A percentile compares a stretch with the other conserved stretches of the same genome.
Conservation (phyloP, 2,888 invertebrate species). For the Tetropium fuscum region DNA sequence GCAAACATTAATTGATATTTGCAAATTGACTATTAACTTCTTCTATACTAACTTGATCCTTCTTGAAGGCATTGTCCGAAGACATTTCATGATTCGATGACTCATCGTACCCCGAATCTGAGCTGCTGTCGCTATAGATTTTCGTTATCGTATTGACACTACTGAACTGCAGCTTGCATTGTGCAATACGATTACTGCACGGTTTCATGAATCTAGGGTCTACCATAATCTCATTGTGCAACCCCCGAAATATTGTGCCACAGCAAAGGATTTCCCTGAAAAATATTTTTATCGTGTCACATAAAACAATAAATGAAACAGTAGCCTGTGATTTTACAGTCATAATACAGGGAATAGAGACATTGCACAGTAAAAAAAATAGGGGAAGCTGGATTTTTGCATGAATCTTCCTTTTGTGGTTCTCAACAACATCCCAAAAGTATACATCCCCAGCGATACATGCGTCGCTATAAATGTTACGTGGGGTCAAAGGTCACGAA, state of each 20-base stretch:
- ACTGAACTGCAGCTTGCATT: neutral
- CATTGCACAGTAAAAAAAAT: too few relatives aligned
- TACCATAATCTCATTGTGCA: slow-evolving; percentile 74
- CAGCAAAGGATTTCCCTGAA: slow-evolving; percentile 75
- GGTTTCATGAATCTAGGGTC: slow-evolving; percentile 73
- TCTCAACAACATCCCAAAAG: too few relatives aligned
- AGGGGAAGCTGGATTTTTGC: too few relatives aligned
- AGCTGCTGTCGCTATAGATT: slow-evolving; percentile 74
- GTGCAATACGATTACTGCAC: slow-evolving; percentile 61
- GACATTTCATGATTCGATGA: slow-evolving; percentile 69
- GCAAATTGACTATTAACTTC: slow-evolving; percentile 47
- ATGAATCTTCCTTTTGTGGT: too few relatives aligned
- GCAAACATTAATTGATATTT: slow-evolving; percentile 59
- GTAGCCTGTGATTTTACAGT: too few relatives aligned
- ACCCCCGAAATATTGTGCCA: slow-evolving; percentile 76
- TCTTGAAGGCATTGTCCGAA: slow-evolving; percentile 41
- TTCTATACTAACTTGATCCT: slow-evolving; percentile 56
- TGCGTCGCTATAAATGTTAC: too few relatives aligned
- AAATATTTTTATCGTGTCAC: too few relatives aligned
- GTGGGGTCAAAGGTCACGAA: too few relatives aligned
- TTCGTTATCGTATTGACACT: slow-evolving; percentile 55
- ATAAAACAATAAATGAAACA: too few relatives aligned
- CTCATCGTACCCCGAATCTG: slow-evolving; percentile 81
- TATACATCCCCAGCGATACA: too few relatives aligned
- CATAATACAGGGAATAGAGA: too few relatives aligned